These are phyloP conservation scores for Marisa cornuarietis DNA, from an alignment of 1,140 invertebrate genomes.

Conservation along the genomic window DNA sequence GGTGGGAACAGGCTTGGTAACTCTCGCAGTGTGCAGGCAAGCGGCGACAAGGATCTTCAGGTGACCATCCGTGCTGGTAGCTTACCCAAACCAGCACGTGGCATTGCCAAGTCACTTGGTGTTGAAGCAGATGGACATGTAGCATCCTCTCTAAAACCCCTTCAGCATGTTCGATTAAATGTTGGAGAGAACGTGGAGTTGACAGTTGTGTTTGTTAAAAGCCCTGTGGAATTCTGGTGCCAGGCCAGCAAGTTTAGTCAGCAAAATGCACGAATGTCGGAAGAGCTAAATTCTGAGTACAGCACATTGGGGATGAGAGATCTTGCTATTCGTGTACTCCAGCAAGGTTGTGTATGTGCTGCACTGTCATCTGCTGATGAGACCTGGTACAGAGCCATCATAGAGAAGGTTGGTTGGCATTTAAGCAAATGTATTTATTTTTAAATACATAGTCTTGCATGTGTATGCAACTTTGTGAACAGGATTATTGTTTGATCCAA, in stretches of 20 bases:
- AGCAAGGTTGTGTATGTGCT: slow-evolving; percentile 57
- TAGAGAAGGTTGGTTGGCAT: slow-evolving; percentile 74
- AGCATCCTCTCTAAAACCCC: background rate
- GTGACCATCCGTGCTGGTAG: slow-evolving; percentile 24
- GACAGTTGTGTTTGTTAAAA: slow-evolving; percentile 43
- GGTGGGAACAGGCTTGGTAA: background rate
- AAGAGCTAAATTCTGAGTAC: slow-evolving; percentile 48
- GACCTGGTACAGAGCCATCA: slow-evolving; percentile 81
- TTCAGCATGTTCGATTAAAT: slow-evolving; percentile 13
- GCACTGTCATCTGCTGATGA: slow-evolving; percentile 79
- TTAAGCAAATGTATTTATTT: slow-evolving; percentile 69
- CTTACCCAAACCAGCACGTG: slow-evolving; percentile 19
- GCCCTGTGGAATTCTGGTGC: slow-evolving; percentile 65
- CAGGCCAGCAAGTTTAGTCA: slow-evolving; percentile 55
- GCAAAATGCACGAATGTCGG: slow-evolving; percentile 66
- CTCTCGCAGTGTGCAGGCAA: slow-evolving; percentile 18
- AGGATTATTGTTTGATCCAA: no score
- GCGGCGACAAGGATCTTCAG: slow-evolving; percentile 19
- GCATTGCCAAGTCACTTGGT: background rate
- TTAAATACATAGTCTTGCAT: background rate
- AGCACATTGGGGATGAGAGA: slow-evolving; percentile 25
- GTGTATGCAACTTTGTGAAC: no score
- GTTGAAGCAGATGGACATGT: background rate
- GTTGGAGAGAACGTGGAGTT: slow-evolving; percentile 36
- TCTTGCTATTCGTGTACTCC: slow-evolving; percentile 25